Evolutionary conservation across 2,888 invertebrate genomes (phyloP).

Genomic region (Drosophila histrio): DNA sequence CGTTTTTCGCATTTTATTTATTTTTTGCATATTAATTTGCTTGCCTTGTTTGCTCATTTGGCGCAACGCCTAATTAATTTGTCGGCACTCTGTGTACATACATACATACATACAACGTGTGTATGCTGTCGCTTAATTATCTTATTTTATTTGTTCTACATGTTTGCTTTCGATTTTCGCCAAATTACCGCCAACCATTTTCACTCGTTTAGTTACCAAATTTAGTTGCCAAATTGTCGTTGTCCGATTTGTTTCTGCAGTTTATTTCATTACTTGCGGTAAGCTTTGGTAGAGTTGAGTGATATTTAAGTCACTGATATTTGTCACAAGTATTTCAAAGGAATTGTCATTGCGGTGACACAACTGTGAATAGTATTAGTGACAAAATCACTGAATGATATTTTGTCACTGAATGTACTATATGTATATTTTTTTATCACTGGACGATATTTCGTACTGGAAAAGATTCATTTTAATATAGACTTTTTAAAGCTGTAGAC

Average conservation of each 20-base stretch:
- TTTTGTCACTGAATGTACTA: too few relatives aligned
- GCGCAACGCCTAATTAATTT: slow-evolving; percentile 37
- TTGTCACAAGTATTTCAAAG: too few relatives aligned
- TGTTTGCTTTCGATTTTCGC: slow-evolving; percentile 22
- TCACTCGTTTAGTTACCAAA: neutral
- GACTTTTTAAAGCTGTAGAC: too few relatives aligned
- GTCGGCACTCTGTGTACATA: neutral
- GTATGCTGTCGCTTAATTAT: slow-evolving; percentile 32
- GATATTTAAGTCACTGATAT: too few relatives aligned
- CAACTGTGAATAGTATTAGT: too few relatives aligned
- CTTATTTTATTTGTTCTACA: slow-evolving; percentile 15
- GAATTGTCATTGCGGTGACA: too few relatives aligned
- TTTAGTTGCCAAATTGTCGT: slow-evolving; percentile 20
- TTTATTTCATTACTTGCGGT: slow-evolving; percentile 14
- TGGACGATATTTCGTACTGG: too few relatives aligned
- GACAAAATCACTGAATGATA: too few relatives aligned
- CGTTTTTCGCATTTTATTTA: slow-evolving; percentile 6
- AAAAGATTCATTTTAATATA: too few relatives aligned
- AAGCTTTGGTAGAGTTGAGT: too few relatives aligned
- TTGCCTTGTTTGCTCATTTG: slow-evolving; percentile 46
- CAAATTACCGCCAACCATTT: slow-evolving; percentile 15
- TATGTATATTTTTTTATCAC: too few relatives aligned
- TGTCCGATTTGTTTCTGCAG: neutral
- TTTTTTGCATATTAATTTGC: slow-evolving; percentile 30
- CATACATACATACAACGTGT: neutral